phyloP scores from a whole-genome alignment of 2,888 invertebrate genomes.

The Andrena marginata region DNA sequence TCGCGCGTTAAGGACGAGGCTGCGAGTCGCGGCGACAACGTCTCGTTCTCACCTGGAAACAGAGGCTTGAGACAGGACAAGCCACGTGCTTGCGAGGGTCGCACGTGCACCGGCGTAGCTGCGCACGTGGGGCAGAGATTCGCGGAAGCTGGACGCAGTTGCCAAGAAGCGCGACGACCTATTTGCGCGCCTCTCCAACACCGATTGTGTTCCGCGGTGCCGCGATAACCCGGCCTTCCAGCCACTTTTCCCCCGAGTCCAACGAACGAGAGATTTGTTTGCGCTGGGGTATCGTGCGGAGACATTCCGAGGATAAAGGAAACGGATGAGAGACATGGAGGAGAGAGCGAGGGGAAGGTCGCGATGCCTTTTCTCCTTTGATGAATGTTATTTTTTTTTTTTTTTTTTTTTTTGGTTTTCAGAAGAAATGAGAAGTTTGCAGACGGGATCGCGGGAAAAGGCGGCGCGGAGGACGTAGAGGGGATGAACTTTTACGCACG shows the following conservation, averaged over 20 bases:
- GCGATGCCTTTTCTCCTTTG: background rate
- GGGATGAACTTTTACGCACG: slow-evolving; percentile 60
- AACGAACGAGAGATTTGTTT: background rate
- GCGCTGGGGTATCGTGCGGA: background rate
- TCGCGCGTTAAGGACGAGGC: slow-evolving; percentile 2
- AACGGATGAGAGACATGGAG: too few relatives aligned
- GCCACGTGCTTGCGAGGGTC: background rate
- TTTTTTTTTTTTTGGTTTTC: background rate
- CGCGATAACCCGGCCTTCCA: background rate
- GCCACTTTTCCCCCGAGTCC: background rate
- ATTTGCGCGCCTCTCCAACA: slow-evolving; percentile 14
- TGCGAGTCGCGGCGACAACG: too few relatives aligned
- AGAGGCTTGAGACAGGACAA: background rate
- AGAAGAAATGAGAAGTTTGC: background rate
- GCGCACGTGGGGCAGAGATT: slow-evolving; percentile 22
- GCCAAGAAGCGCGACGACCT: slow-evolving; percentile 41
- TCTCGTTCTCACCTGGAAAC: too few relatives aligned
- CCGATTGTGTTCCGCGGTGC: background rate
- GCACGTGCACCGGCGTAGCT: slow-evolving; percentile 29
- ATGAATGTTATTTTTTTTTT: background rate
- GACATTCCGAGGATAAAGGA: background rate
- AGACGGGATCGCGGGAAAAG: background rate
- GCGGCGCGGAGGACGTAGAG: slow-evolving; percentile 20
- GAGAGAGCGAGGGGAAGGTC: background rate
- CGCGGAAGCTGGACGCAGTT: slow-evolving; percentile 36